Evolutionary conservation across 2,797 vertebrate genomes (phyloP), one percentile per base, ranked within the genome.

Genomic region (Eidolon dupreanum): DNA sequence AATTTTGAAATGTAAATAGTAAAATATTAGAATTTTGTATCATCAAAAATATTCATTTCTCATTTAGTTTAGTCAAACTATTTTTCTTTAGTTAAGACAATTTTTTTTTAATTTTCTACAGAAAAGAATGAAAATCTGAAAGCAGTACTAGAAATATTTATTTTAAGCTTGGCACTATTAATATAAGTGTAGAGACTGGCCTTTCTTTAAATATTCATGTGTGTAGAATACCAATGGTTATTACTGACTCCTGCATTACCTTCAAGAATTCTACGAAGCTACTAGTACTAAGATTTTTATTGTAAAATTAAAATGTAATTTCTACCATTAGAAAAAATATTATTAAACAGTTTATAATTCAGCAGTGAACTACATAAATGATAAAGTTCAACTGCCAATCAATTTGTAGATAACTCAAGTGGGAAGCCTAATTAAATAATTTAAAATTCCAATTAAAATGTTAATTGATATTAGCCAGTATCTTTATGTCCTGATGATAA

Each of bases 361-460:
- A 79, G 26, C 33, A 66, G 38, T 53, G 16, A 36, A 74, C 49
- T 90, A 66, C 46, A 43, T 49, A 88, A 85, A 78, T 66, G 33
- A 79, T 63, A 90, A 89, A 82, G 41, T 75, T 83, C 59, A 90
- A 82, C 1, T 77, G 16, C 17, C 33, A 57, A 41, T 49, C 33
- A 46, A 68, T 84, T 71, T 73, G 11, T 43, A 79, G 4, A 74
- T 73, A 17, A 79, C 33, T 86, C 41, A 84, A 88, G 22, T 33
- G 9, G 12, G 19, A 88, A 75, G 38, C 3, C 46, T 87, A n/a
- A 46, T 41, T 41, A 43, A 43, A 2, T 66, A 71, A 75, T 43
- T 78, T 83, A 57, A 88, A 88, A 92, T 78, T 88, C 13, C 15
- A 73, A 61, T 90, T 59, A 82, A 91, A 91, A 73, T 91, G 20